Base-by-base conservation (phyloP, 2,797 vertebrate species). In the Masticophis lateralis region DNA sequence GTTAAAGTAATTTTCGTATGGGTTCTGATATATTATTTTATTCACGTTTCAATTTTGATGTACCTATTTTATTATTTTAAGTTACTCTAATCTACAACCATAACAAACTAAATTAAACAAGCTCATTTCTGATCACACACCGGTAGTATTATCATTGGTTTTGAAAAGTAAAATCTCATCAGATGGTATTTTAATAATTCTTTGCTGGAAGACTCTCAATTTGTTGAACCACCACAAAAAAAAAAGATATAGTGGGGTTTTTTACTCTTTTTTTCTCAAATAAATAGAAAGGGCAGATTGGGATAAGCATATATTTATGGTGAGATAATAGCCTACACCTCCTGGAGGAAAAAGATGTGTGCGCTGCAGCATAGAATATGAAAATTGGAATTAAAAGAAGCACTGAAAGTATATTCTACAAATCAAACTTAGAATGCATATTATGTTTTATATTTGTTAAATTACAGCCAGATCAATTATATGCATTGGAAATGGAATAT, bases 61-160 rank as follows among this genome's bases (percentile, higher is more conserved):
- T 83, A 25, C 43, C 74, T 83, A 83, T 83, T 47, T 83, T 83
- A 83, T 47, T 83, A 83, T 83, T 83, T 83, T 47, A 47, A 83
- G 74, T 56, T 90, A 66, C 63, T 66, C n/a, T 55, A 66, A 53
- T 91, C 63, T n/a, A 16, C 51, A 91, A 37, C 37, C 74, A 56
- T 79, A 66, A 79, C 51, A 91, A 91, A 56, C 90, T 79, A 91
- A 91, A 79, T 56, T 69, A 91, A 91, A 56, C 51, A 56, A 47
- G 51, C 51, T 56, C 18, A 79, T 91, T n/a, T 27, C n/a, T 55
- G 28, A 79, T 32, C 51, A 90, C 74, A 79, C 9, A 83, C 74
- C 79, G 47, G 43, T 47, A 47, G 79, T 25, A 83, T 83, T 83
- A 25, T 83, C 74, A 83, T 83, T 83, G 79, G 79, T 83, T 83